phyloP scores from a whole-genome alignment of 1,140 invertebrate species.

The Plectrocnemia conspersa region DNA sequence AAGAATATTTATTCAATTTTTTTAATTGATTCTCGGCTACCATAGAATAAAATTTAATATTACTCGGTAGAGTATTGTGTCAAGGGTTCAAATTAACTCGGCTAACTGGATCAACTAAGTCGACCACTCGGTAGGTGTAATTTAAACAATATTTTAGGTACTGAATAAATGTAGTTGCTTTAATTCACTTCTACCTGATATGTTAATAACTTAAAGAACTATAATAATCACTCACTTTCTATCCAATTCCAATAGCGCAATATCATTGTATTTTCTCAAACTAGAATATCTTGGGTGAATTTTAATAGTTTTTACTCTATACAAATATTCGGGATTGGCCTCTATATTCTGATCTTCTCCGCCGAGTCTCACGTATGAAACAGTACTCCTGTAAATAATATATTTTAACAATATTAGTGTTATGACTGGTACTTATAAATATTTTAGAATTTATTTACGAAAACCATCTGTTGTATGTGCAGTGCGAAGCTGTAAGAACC shows the following conservation, averaged over 20 bases:
- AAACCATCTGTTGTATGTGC: conserved; percentile 3
- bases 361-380: conserved; percentile 11
- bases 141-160: too few relatives aligned
- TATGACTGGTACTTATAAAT: not conserved
- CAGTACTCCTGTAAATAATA: not conserved
- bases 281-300: conserved; percentile 26
- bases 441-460: not conserved
- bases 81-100: too few relatives aligned
- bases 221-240: conserved; percentile 6
- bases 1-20: too few relatives aligned
- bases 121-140: too few relatives aligned
- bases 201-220: too few relatives aligned
- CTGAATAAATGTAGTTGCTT: too few relatives aligned
- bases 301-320: not conserved
- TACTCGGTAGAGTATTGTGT: too few relatives aligned
- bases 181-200: too few relatives aligned
- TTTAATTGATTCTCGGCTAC: too few relatives aligned
- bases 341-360: not conserved
- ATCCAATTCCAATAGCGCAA: conserved; percentile 32
- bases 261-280: conserved; percentile 31
- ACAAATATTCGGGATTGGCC: not conserved
- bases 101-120: too few relatives aligned
- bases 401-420: not conserved
- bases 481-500: conserved; percentile 31
- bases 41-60: too few relatives aligned